phyloP scores from a whole-genome alignment of 2,113 vertebrate genomes.

The Propithecus coquereli region DNA sequence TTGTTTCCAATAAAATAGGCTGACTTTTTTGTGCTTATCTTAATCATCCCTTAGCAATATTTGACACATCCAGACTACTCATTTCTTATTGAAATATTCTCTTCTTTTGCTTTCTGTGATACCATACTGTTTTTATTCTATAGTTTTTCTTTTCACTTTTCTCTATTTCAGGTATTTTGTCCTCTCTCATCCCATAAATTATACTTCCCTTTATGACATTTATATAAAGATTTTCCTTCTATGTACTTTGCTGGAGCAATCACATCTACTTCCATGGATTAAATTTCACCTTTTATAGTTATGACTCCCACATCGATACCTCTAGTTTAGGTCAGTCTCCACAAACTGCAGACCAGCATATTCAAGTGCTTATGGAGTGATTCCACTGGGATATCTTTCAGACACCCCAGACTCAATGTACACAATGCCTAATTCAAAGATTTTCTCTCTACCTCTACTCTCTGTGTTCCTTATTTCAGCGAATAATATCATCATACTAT shows the following conservation, averaged over 20 bases:
- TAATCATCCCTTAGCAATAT: not conserved
- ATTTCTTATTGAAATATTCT: not conserved
- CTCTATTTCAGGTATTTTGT: not conserved
- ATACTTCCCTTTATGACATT: not conserved
- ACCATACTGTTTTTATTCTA: not conserved
- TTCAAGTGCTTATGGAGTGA: not conserved
- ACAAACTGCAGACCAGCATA: not conserved
- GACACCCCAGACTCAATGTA: not conserved
- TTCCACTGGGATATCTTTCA: not conserved
- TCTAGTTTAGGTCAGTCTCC: not conserved
- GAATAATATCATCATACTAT: not conserved
- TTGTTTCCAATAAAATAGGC: not conserved
- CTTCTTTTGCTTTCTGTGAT: not conserved
- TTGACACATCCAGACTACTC: not conserved
- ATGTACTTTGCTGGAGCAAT: not conserved
- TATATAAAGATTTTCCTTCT: not conserved
- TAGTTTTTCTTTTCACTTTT: not conserved
- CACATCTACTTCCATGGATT: not conserved
- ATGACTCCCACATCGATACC: not conserved
- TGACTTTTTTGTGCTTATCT: not conserved
- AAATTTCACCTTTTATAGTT: constrained; percentile 7
- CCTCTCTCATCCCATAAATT: not conserved
- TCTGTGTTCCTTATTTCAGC: not conserved
- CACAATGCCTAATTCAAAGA: not conserved
- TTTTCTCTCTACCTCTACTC: not conserved